Conservation (phyloP, 1,140 invertebrate genomes). For the Lutraria rhynchaena region DNA sequence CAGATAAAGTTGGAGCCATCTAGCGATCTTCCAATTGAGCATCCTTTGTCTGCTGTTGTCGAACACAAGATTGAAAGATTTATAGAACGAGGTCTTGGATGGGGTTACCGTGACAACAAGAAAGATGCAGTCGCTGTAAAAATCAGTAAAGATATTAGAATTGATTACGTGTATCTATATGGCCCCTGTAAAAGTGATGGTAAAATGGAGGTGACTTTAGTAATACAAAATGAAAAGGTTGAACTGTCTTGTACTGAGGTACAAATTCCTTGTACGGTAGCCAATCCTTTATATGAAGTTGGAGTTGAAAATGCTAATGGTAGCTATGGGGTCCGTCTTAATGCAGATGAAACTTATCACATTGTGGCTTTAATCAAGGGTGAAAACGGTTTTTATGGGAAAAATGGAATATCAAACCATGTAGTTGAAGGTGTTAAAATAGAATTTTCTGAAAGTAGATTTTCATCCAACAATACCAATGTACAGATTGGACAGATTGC, state of each 20-base stretch:
- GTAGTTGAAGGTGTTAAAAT: slow-evolving; percentile 19
- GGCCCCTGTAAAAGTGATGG: slow-evolving; percentile 38
- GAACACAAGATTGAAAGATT: slow-evolving; percentile 23
- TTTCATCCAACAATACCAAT: slow-evolving; percentile 46
- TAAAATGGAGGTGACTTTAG: slow-evolving; percentile 19
- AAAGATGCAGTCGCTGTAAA: slow-evolving; percentile 43
- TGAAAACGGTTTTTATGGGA: slow-evolving; percentile 43
- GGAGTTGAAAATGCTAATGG: slow-evolving; percentile 45
- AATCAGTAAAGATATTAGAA: slow-evolving; percentile 14
- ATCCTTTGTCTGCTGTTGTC: neutral
- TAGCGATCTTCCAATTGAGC: slow-evolving; percentile 26
- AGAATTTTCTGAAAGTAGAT: slow-evolving; percentile 33
- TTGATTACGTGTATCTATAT: slow-evolving; percentile 32
- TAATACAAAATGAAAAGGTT: slow-evolving; percentile 2
- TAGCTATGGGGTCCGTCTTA: slow-evolving; percentile 30
- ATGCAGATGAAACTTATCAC: slow-evolving; percentile 36
- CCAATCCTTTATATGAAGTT: slow-evolving; percentile 21
- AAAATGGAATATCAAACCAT: slow-evolving; percentile 24
- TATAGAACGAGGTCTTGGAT: slow-evolving; percentile 20
- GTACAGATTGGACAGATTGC: slow-evolving; percentile 40
- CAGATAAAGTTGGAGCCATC: neutral
- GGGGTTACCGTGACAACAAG: slow-evolving; percentile 45
- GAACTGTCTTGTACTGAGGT: neutral
- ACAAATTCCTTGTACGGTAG: neutral
- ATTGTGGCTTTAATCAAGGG: slow-evolving; percentile 31